These are phyloP conservation scores for Nothocercus julius DNA, from an alignment of 2,113 vertebrate genomes.

Conservation along the genomic window DNA sequence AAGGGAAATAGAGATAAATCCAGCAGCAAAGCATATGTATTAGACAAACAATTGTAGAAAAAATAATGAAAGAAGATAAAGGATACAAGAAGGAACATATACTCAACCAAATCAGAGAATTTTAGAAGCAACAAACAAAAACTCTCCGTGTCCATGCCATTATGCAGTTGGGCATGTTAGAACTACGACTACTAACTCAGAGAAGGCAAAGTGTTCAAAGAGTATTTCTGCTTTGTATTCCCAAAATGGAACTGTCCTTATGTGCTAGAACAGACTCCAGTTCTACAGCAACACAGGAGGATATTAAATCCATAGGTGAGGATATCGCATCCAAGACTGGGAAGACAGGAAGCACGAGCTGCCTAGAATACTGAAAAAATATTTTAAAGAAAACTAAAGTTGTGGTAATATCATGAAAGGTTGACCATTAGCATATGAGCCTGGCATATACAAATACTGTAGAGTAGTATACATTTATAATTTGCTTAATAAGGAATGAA, in stretches of 20 bases:
- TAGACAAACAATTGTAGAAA: background rate
- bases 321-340: background rate
- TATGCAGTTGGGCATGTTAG: background rate
- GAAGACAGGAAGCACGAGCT: background rate
- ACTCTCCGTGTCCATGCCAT: background rate
- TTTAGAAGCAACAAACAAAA: background rate
- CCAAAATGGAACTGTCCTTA: background rate
- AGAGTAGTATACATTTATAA: background rate
- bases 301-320: background rate
- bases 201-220: background rate
- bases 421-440: background rate
- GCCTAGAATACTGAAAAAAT: background rate
- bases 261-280: background rate
- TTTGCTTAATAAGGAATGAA: background rate
- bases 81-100: background rate
- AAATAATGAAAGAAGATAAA: background rate
- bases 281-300: background rate
- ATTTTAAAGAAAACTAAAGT: background rate
- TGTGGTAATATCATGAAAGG: background rate
- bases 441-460: background rate
- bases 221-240: background rate
- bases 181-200: background rate
- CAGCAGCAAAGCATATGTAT: background rate
- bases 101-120: background rate
- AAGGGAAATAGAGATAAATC: background rate